phyloP scores from a whole-genome alignment of 2,888 invertebrate genomes.

The Acholoe squamosa region DNA sequence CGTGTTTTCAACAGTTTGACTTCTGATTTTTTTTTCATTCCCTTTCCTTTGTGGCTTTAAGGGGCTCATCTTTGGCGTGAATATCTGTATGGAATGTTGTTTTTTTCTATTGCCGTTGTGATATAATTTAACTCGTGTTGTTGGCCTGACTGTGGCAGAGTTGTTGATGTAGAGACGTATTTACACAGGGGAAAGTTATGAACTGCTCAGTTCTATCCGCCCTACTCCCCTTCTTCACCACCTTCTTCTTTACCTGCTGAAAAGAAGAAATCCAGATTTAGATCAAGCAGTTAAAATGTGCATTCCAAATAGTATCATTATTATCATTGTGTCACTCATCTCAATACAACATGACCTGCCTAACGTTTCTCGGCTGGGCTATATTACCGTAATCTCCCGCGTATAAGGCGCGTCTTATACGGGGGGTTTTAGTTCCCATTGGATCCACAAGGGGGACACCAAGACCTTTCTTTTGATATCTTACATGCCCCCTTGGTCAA shows the following conservation, averaged over 20 bases:
- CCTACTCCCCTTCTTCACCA: conserved; percentile 57
- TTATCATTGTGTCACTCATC: not conserved
- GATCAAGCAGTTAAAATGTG: too few species aligned
- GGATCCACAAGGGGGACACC: too few species aligned
- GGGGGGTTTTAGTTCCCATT: too few species aligned
- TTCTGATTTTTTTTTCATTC: not conserved
- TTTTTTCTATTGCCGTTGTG: not conserved
- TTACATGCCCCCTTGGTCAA: too few species aligned
- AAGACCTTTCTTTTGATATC: too few species aligned
- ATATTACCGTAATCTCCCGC: too few species aligned
- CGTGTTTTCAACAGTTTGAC: not conserved
- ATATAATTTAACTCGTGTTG: not conserved
- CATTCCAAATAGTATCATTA: not conserved
- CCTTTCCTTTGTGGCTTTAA: not conserved
- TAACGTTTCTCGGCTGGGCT: not conserved
- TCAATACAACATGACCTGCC: not conserved
- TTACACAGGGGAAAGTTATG: conserved; percentile 7
- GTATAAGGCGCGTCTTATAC: too few species aligned
- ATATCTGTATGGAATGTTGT: not conserved
- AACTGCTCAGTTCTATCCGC: not conserved
- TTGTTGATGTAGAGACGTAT: not conserved
- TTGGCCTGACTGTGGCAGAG: not conserved
- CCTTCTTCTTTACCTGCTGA: conserved; percentile 48
- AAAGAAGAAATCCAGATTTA: not conserved
- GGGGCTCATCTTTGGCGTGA: not conserved